Evolutionary conservation across 1,140 invertebrate species (phyloP).

Genomic region (Cylas formicarius): DNA sequence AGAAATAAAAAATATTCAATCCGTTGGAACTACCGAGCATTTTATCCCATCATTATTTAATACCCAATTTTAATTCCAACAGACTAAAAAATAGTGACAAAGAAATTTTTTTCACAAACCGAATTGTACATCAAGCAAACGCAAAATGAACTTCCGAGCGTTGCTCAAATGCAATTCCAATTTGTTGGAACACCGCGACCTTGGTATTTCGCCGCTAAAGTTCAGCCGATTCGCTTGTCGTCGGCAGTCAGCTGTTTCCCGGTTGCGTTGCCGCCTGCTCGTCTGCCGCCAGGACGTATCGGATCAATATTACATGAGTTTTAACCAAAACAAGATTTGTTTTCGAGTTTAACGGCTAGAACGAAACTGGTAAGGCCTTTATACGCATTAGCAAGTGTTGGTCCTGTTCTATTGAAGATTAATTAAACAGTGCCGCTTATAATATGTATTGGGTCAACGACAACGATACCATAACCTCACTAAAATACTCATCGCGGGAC

Average conservation of each 20-base stretch:
- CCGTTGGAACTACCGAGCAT: no score
- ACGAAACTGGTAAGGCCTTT: neutral
- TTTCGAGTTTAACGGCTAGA: conserved; percentile 1
- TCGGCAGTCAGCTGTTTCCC: conserved; percentile 13
- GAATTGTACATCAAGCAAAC: no score
- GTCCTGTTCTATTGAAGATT: neutral
- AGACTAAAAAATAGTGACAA: no score
- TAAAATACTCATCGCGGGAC: no score
- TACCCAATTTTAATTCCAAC: no score
- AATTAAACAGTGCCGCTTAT: neutral
- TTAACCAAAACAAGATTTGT: conserved; percentile 1
- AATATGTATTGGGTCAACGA: neutral
- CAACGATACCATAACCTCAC: neutral
- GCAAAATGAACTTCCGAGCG: no score
- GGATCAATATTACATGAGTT: conserved; percentile 9
- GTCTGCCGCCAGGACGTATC: conserved; percentile 8
- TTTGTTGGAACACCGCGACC: no score
- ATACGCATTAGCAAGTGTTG: neutral
- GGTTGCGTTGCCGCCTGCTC: neutral
- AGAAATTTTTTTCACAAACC: no score
- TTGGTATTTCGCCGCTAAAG: no score
- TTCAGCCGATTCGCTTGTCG: neutral
- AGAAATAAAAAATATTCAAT: no score
- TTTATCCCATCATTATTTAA: no score
- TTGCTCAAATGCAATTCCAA: no score